Evolutionary conservation across 1,140 invertebrate species (phyloP), one percentile per base, ranked within the genome.

Genomic region (Colletes latitarsis): DNA sequence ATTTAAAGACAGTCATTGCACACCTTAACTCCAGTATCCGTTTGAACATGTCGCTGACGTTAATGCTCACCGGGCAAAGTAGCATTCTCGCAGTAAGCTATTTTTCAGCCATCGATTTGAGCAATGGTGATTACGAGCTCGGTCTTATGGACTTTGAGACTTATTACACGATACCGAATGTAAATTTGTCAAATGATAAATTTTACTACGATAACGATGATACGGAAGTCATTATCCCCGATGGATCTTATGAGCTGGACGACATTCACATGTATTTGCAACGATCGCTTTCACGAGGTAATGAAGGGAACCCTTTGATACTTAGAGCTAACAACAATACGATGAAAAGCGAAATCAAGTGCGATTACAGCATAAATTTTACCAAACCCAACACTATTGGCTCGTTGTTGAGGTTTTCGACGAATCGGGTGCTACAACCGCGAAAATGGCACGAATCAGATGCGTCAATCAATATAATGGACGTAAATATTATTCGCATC

Each of bases 401-500:
- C 8, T 6, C 49, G 60, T 19, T 86, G 15, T 77, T 89, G 41
- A 83, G 81, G 39, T 87, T 87, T 75, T 69, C 52, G 19, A 46
- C 62, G 19, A 68, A 58, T 21, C 82, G 79, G 0, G 49, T 82
- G 17, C 57, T 83, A 17, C 10, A 57, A 73, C 66, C 74, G 15
- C 58, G 83, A 57, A 49, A 55, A n/a, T 30, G 6, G 8, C 68
- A 89, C 62, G 58, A 68, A 62, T 89, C 85, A 0, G 74, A 88
- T 67, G 30, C 76, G 17, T 78, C 77, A 6, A 74, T 87, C 10
- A 55, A 70, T 21, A 89, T 90, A 76, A 58, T 88, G 0, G 86
- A 87, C 76, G 71, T 89, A 4, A 88, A 89, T 49, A 43, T 75
- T 21, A 49, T 89, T 41, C 74, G 84, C 21, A 30, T 90, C 1